Percentiles rank a stretch among this genome's conserved stretches.
phyloP scores from a whole-genome alignment of 1,140 invertebrate genomes.

The Scaptomyza montana region DNA sequence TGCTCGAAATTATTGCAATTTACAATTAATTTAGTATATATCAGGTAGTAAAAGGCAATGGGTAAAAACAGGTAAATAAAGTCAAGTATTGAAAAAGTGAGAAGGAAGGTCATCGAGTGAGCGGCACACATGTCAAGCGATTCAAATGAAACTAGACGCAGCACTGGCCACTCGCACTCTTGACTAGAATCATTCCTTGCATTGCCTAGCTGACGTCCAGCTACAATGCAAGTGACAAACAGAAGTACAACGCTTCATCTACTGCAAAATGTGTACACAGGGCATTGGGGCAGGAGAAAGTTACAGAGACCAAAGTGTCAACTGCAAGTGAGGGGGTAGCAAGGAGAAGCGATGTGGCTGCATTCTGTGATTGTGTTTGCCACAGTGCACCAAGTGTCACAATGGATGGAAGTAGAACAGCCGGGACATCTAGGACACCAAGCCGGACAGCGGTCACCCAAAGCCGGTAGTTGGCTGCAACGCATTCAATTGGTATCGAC shows the following conservation, averaged over 20 bases:
- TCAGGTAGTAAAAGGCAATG: background rate
- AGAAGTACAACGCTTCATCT: slow-evolving; percentile 62
- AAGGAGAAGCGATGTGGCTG: slow-evolving; percentile 24
- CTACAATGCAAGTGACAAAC: slow-evolving; percentile 64
- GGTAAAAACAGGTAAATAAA: too few relatives aligned
- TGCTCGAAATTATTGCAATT: too few relatives aligned
- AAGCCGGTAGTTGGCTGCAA: slow-evolving; percentile 65
- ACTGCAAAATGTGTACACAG: slow-evolving; percentile 6
- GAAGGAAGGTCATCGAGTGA: background rate
- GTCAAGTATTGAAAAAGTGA: background rate
- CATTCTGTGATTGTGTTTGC: slow-evolving; percentile 75
- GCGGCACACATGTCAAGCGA: slow-evolving; percentile 35
- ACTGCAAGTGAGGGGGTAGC: slow-evolving; percentile 67
- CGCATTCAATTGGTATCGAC: slow-evolving; percentile 79
- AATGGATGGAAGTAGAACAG: slow-evolving; percentile 56
- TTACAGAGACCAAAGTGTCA: slow-evolving; percentile 61
- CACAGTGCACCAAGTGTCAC: slow-evolving; percentile 64
- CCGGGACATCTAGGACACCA: slow-evolving; percentile 4
- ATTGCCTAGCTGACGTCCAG: slow-evolving; percentile 53
- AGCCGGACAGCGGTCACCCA: slow-evolving; percentile 27
- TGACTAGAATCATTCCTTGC: slow-evolving; percentile 48
- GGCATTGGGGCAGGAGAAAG: slow-evolving; percentile 1
- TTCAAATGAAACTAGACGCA: slow-evolving; percentile 34
- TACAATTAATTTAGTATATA: too few relatives aligned
- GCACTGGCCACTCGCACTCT: slow-evolving; percentile 2